These are phyloP conservation scores for Drosophila hamatofila DNA, from an alignment of 2,888 invertebrate species.

Conservation along the genomic window DNA sequence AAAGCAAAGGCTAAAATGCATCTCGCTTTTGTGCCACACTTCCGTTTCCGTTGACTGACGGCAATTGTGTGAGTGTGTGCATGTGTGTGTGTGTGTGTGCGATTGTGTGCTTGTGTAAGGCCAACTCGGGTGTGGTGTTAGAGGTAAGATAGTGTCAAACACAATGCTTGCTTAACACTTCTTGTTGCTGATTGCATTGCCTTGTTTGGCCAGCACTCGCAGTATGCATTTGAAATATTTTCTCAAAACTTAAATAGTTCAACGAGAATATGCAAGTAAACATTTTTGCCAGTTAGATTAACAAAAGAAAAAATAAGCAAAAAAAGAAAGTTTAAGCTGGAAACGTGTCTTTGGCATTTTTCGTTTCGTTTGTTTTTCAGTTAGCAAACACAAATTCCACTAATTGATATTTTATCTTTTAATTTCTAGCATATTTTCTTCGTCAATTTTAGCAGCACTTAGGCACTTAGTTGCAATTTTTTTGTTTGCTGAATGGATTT, in stretches of 20 bases:
- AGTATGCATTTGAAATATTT: slow-evolving; percentile 45
- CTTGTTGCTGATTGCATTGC: slow-evolving; percentile 69
- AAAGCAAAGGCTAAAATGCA: slow-evolving; percentile 71
- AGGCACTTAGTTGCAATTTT: slow-evolving; percentile 17
- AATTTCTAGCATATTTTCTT: slow-evolving; percentile 58
- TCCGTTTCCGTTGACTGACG: slow-evolving; percentile 56
- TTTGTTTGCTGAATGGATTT: slow-evolving; percentile 56
- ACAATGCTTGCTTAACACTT: slow-evolving; percentile 79
- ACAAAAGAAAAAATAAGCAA: background rate
- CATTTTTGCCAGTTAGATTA: slow-evolving; percentile 33
- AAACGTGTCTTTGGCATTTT: slow-evolving; percentile 66
- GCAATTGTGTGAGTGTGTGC: slow-evolving; percentile 7
- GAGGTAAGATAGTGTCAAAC: slow-evolving; percentile 64
- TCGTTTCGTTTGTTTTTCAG: slow-evolving; percentile 72
- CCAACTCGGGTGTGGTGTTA: background rate
- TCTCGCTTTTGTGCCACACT: slow-evolving; percentile 65
- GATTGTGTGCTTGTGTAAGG: background rate
- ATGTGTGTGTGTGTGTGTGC: background rate
- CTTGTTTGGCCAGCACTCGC: slow-evolving; percentile 63
- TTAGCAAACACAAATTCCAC: slow-evolving; percentile 64
- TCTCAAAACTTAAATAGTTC: slow-evolving; percentile 55
- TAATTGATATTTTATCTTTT: slow-evolving; percentile 78
- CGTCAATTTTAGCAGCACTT: slow-evolving; percentile 9
- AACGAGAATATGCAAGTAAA: slow-evolving; percentile 9
- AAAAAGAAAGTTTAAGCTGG: slow-evolving; percentile 11